Conservation (phyloP, 2,113 vertebrate genomes). For the Uria aalge region DNA sequence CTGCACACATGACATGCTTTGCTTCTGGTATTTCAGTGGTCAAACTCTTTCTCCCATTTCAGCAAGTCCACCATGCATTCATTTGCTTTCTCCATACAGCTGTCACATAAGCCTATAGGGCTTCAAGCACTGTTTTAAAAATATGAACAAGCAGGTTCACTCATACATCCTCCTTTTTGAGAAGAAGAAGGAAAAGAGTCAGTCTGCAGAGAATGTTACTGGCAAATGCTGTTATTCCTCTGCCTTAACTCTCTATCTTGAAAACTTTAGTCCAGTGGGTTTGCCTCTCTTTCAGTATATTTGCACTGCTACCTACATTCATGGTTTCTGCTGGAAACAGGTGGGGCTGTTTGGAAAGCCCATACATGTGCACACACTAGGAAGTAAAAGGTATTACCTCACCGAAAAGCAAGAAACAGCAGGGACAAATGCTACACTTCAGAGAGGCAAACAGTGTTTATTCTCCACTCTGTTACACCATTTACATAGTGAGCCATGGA, state of each 20-base stretch:
- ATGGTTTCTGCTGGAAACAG: neutral
- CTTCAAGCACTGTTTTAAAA: neutral
- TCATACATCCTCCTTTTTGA: neutral
- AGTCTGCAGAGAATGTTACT: neutral
- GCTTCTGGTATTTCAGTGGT: neutral
- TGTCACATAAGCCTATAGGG: neutral
- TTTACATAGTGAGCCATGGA: neutral
- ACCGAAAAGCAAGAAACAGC: neutral
- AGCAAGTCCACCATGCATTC: neutral
- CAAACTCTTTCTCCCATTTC: neutral
- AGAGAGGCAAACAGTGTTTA: neutral
- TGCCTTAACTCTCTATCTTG: neutral
- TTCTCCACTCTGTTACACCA: neutral
- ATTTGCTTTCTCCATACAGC: neutral
- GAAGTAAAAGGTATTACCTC: neutral
- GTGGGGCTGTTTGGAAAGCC: neutral
- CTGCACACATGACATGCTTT: accelerated
- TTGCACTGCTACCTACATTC: neutral
- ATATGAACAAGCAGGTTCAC: neutral
- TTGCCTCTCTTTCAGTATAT: neutral
- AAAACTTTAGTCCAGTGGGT: neutral
- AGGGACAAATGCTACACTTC: neutral
- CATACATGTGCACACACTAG: neutral
- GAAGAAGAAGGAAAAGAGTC: neutral
- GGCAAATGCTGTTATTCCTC: neutral